Evolutionary conservation across 2,113 vertebrate genomes (phyloP), one percentile per base, ranked within the genome.

Genomic region (Elgaria multicarinata): DNA sequence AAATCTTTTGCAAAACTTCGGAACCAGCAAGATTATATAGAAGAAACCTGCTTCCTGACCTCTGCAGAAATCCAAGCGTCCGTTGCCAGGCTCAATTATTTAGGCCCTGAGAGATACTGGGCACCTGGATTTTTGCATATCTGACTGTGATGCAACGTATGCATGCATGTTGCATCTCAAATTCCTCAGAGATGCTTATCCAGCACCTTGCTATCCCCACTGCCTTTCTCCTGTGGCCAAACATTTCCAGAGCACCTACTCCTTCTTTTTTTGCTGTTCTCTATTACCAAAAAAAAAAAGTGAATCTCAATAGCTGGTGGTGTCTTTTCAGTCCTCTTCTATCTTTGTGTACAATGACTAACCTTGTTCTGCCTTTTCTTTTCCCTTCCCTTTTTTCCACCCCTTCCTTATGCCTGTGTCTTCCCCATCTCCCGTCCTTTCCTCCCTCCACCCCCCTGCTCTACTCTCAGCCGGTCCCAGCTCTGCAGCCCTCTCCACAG

Each of bases 401-500:
- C n/a, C n/a, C 24, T 92, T 90, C 84, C 76, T 55, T 26, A 1
- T 28, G 31, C 84, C 46, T 87, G 82, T 89, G 90, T 89, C 92
- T 93, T 94, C 96, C 95, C 88, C 85, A 53, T 93, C 62, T 90
- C 67, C 93, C 90, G 53, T 93, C 90, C 93, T 92, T 67, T 86
- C 89, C 88, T 89, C 94, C 83, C 95, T 96, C 96, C 69, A 95
- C 96, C 88, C 90, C 94, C 83, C 95, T 96, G 96, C 69, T 95
- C 96, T 95, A 96, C 91, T 96, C 95, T 90, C 94, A 98, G 97
- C 97, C 97, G 95, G 94, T 97, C 95, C 96, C 97, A 5, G 98
- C 98, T 97, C 98, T 99, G 96, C 99, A 98, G 97, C 97, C 98
- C 95, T 98, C 98, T 98, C 96, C 97, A 50, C 98, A 99, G 98